A percentile compares a stretch with the other conserved stretches of the same genome.
Evolutionary conservation across 2,113 vertebrate species (phyloP).

Genomic region (Lepus timidus): DNA sequence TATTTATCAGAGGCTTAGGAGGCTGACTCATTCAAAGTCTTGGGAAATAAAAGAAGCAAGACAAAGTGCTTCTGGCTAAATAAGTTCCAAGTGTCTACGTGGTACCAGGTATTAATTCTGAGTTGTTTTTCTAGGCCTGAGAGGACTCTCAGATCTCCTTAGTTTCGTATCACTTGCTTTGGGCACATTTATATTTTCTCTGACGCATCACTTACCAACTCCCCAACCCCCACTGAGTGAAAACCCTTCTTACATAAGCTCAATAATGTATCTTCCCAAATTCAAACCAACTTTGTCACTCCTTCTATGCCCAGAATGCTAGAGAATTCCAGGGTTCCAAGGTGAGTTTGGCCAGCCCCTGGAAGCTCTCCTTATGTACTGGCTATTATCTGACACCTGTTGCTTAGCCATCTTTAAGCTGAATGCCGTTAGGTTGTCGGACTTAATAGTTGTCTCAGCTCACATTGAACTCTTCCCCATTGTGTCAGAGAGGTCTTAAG

Average conservation of each 20-base stretch:
- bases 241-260: neutral
- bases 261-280: neutral
- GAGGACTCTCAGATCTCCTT: neutral
- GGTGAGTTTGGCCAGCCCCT: neutral
- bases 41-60: neutral
- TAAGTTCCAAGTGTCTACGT: neutral
- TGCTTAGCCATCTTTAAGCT: neutral
- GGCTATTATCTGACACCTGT: neutral
- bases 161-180: neutral
- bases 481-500: neutral
- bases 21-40: neutral
- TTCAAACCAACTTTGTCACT: neutral
- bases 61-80: neutral
- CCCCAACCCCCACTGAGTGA: neutral
- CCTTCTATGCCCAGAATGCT: neutral
- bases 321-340: neutral
- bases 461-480: neutral
- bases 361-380: neutral
- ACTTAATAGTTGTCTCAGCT: neutral
- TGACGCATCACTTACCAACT: neutral
- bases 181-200: neutral
- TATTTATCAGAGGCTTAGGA: neutral
- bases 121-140: neutral
- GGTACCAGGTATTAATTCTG: neutral
- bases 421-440: neutral